Base-by-base conservation (phyloP, 2,113 vertebrate genomes). In the Strigops habroptila region DNA sequence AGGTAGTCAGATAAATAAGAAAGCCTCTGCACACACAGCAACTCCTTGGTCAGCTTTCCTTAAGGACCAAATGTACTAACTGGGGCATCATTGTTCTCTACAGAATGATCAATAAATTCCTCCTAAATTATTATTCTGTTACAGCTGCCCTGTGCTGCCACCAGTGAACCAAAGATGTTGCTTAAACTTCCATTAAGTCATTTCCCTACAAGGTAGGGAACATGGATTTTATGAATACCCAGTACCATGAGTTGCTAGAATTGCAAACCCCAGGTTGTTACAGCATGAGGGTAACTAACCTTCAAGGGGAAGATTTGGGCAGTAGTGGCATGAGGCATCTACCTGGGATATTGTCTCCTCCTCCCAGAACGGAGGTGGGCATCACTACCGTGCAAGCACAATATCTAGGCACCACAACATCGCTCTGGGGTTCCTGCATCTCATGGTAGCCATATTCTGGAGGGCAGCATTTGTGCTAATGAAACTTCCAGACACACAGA, bases 331-430 rank as follows among this genome's bases (percentile, higher is more conserved):
- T 14, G 17, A 78, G 1, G 35, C 57, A 84, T 91, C n/a, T 27
- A 60, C 79, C 88, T 87, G 89, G 37, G 74, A 52, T 1, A 27
- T 2, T 3, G 5, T 16, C 44, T 77, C 53, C 71, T 83, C 63
- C 76, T 63, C 64, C 3, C 24, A 23, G 55, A n/a, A 33, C 9
- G 12, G 27, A 18, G 49, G 35, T 16, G 27, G 52, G 16, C 44
- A 44, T 13, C 7, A 2, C 35, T 4, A 5, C 39, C 25, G 5
- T 0, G 1, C 10, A 14, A 48, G 43, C 1, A 3, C 3, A 64
- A 6, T 19, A 3, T 0, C 28, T 13, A 7, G 3, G 0, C 1
- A 8, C 37, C 3, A 11, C 64, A 28, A 2, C 35, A 10, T 18
- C 37, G 4, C 55, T 16, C n/a, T 0, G 3, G 3, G 53, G 35